Percentiles rank a stretch among this genome's conserved stretches.
phyloP scores from a whole-genome alignment of 2,113 vertebrate genomes.

The Amblyornis subalaris region DNA sequence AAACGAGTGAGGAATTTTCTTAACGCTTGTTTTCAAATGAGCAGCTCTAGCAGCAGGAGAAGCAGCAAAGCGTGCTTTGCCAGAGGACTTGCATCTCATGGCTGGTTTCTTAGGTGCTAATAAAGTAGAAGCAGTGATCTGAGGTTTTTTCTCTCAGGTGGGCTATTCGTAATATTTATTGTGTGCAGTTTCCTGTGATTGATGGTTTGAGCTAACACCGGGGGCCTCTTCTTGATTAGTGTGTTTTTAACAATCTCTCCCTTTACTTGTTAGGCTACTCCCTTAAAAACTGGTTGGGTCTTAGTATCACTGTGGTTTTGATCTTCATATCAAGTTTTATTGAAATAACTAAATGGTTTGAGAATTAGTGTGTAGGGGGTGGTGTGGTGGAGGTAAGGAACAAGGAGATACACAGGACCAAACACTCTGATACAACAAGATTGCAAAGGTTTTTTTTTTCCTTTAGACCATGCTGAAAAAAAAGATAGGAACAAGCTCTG shows the following conservation, averaged over 20 bases:
- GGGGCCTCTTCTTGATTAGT: not conserved
- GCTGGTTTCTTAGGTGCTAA: not conserved
- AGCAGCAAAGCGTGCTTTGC: accelerated
- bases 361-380: not conserved
- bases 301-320: not conserved
- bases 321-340: not conserved
- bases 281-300: not conserved
- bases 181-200: not conserved
- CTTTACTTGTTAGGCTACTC: not conserved
- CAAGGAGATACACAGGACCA: not conserved
- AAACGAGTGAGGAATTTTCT: not conserved
- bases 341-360: not conserved
- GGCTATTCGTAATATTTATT: not conserved
- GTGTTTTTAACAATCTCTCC: not conserved
- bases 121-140: not conserved
- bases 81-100: not conserved
- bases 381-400: not conserved
- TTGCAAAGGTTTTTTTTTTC: not conserved
- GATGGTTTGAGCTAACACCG: not conserved
- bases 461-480: not conserved
- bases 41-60: not conserved
- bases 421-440: not conserved
- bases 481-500: not conserved
- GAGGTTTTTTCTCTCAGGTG: not conserved
- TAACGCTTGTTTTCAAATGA: not conserved